Conservation (phyloP, 2,113 vertebrate species). For the Panurus biarmicus region DNA sequence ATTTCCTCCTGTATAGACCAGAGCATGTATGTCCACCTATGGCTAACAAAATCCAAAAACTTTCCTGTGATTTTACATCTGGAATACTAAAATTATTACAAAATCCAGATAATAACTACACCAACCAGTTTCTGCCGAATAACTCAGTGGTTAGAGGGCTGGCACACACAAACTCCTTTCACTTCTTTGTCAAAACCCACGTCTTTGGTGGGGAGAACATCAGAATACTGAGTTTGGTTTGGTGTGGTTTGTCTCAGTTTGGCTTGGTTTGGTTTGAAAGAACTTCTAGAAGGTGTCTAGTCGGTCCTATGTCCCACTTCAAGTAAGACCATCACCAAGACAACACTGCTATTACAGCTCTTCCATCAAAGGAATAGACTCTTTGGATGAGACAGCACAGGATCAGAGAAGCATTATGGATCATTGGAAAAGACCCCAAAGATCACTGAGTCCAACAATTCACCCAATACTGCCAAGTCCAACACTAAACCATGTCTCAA, state of each 20-base stretch:
- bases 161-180: not conserved
- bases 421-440: not conserved
- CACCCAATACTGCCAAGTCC: not conserved
- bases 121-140: not conserved
- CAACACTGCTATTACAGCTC: not conserved
- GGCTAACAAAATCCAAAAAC: not conserved
- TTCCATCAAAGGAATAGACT: not conserved
- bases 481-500: not conserved
- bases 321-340: not conserved
- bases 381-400: not conserved
- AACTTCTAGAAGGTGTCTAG: not conserved
- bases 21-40: not conserved
- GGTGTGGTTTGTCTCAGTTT: not conserved
- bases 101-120: not conserved
- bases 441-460: not conserved
- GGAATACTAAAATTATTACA: not conserved
- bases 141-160: not conserved
- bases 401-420: not conserved
- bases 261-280: not conserved
- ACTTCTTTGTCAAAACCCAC: not conserved
- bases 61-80: not conserved
- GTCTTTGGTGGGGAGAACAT: not conserved
- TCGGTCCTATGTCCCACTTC: not conserved
- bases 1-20: not conserved
- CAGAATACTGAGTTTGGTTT: not conserved